A percentile compares a stretch with the other conserved stretches of the same genome.
These are phyloP conservation scores for Lycocorax pyrrhopterus DNA, from an alignment of 2,113 vertebrate genomes.

Conservation along the genomic window DNA sequence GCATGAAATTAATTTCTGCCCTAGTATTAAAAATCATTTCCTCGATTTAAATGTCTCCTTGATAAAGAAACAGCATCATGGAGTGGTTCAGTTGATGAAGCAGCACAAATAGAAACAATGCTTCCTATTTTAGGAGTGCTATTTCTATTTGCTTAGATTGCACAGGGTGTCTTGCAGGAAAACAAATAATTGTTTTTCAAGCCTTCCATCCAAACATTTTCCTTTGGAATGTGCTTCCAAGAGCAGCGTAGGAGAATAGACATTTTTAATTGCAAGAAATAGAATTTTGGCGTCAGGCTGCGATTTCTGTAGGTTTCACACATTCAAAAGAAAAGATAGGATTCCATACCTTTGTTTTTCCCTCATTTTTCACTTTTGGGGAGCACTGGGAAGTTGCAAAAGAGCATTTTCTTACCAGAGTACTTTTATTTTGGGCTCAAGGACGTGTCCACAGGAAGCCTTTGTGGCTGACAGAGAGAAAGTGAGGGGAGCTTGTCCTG, in stretches of 20 bases:
- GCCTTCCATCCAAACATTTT: constrained; percentile 49
- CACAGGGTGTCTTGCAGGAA: constrained; percentile 25
- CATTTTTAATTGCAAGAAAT: neutral
- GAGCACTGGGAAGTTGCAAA: neutral
- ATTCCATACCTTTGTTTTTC: neutral
- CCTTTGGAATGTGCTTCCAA: constrained; percentile 1
- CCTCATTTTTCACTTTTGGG: neutral
- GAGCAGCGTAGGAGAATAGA: neutral
- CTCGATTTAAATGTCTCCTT: constrained; percentile 64
- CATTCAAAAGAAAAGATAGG: neutral
- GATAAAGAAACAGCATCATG: constrained; percentile 56
- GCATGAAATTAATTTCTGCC: constrained; percentile 72
- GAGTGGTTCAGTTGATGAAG: constrained; percentile 52
- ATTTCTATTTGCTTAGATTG: constrained; percentile 58
- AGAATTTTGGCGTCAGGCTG: neutral
- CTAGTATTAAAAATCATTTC: constrained; percentile 67
- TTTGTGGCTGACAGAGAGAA: neutral
- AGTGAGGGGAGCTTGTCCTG: neutral
- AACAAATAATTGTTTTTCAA: constrained; percentile 63
- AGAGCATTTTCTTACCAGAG: neutral
- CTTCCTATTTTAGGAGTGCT: constrained; percentile 40
- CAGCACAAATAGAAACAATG: constrained; percentile 59
- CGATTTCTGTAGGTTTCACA: neutral
- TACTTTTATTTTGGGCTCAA: neutral
- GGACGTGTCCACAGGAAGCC: neutral